Base-by-base conservation (phyloP, 2,797 vertebrate genomes). In the Emydoidea blandingii region DNA sequence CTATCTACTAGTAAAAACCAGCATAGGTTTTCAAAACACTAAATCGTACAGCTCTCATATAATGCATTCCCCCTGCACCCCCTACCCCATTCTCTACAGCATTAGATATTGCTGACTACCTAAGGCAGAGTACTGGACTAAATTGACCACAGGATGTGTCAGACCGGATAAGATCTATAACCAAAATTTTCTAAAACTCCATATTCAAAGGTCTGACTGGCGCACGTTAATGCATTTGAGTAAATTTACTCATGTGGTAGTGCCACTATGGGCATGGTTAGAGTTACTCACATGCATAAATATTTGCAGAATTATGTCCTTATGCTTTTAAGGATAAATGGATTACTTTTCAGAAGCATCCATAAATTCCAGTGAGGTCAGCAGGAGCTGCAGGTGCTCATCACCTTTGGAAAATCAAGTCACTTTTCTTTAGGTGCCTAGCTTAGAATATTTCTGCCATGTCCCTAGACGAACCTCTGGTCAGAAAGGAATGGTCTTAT, bases 41-140 rank as follows among this genome's bases (percentile, higher is more conserved):
- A 87, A 94, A 41, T n/a, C 1, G 14, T 5, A 41, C n/a, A 19
- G 37, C 37, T 23, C n/a, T 72, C n/a, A 12, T 12, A 23, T 41
- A 23, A 41, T 23, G n/a, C 19, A 72, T 41, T 72, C 10, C n/a
- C 18, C 10, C 18, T 1, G 12, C 2, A 0, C 84, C 29, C 53
- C 18, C 59, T 31, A 6, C 72, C 2, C 27, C 1, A 0, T 4
- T 9, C 16, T 79, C 29, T 88, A 53, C 81, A 16, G 47, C 59
- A 16, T 0, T 14, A 27, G 37, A 19, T 0, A 10, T 65, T 57
- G 84, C 74, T 76, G 78, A 2, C 1, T 53, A 37, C 62, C 59
- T 44, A 0, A 0, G 54, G 82, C 3, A 49, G 1, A 1, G 0
- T 14, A 80, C 56, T 50, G 1, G 6, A 23, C 21, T 19, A 44